Evolutionary conservation across 30 jellyfish, hydroid and myxozoan species (phyloP), one percentile per base, ranked within the genome.

Genomic region (Aurelia sp.): DNA sequence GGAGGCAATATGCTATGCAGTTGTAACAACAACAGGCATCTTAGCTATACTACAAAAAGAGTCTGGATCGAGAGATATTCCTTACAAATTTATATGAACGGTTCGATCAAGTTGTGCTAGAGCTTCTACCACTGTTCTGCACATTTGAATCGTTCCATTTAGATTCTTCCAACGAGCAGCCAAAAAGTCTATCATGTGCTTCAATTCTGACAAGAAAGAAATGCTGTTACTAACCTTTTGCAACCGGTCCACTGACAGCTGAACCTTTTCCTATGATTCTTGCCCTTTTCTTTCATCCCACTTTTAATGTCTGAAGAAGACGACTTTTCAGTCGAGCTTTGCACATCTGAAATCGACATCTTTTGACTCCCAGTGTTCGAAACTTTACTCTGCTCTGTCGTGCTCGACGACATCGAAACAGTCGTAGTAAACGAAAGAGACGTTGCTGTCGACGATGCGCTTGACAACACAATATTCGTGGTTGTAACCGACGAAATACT

Each of bases 171-270:
- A 27, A 27, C 33, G 2, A 27, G 2, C 33, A 27, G 33, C 33
- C 33, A 27, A 27, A 27, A 27, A 1, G 33, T 27, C 33, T 27
- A 27, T 27, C 2, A 27, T 27, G 33, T 27, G 33, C 9, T 44
- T 44, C 16, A 59, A 59, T 18, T 59, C 31, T 59, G 33, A n/a
- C 16, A 18, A 59, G 15, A 59, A 59, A 20, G 0, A 12, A 12
- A 59, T 21, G 12, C 33, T 18, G 2, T 9, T 17, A 60, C 76
- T 17, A 13, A 76, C 87, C 87, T 74, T 76, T 76, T 76, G 47
- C 87, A 76, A 30, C 87, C 66, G 27, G 68, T 53, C 87, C 87
- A 76, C 20, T 76, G 87, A 70, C 87, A 76, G n/a, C 19, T 72
- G 21, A 72, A 47, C 22, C 21, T 76, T 78, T 59, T 76, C 30